phyloP scores from a whole-genome alignment of 2,113 vertebrate genomes.

The Cettia cetti region DNA sequence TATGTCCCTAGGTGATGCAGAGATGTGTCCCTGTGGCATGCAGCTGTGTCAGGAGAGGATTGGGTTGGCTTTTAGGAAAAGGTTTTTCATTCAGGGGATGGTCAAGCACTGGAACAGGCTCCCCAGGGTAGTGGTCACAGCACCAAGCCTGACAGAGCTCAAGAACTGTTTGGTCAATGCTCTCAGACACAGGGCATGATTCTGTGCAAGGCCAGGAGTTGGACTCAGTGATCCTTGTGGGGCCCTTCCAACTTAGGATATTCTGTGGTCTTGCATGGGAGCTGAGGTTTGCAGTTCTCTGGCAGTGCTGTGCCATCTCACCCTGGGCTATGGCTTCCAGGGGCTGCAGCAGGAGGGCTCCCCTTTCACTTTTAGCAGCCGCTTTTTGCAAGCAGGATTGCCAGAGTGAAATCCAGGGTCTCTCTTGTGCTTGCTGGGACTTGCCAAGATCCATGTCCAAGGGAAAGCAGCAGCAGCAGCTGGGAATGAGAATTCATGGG shows the following conservation, averaged over 20 bases:
- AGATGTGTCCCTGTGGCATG: neutral
- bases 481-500: conserved; percentile 14
- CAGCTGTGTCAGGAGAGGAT: neutral
- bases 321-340: neutral
- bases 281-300: neutral
- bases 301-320: neutral
- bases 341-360: neutral
- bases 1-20: neutral
- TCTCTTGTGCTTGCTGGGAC: neutral
- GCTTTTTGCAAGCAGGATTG: neutral
- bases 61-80: neutral
- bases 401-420: neutral
- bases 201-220: neutral
- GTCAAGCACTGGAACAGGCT: neutral
- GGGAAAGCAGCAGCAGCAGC: neutral
- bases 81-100: neutral
- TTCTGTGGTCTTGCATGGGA: neutral
- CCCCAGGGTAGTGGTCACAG: neutral
- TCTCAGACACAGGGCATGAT: neutral
- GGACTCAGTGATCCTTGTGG: neutral
- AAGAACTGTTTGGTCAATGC: neutral
- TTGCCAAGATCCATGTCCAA: neutral
- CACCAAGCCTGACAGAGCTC: neutral
- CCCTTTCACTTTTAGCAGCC: neutral
- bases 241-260: neutral